A percentile compares a stretch with the other conserved stretches of the same genome.
Conservation (phyloP, 2,113 vertebrate species). For the Acrocephalus arundinaceus region DNA sequence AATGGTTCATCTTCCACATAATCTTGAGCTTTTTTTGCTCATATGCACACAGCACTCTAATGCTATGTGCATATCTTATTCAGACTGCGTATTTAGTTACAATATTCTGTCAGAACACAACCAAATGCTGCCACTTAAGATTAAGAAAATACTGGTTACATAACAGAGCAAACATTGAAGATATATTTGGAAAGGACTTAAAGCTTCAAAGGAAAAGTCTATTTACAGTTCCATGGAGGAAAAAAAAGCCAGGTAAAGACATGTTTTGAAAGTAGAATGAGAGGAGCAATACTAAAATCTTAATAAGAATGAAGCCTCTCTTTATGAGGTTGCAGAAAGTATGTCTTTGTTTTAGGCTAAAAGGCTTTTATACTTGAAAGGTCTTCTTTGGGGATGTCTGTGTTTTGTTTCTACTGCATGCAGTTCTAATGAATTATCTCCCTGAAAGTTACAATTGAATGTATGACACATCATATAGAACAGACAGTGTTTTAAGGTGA, state of each 20-base stretch:
- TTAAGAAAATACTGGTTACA: constrained; percentile 54
- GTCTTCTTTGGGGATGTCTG: background rate
- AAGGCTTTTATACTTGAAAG: background rate
- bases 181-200: constrained; percentile 67
- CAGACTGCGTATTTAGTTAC: background rate
- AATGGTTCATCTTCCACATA: background rate
- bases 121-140: constrained; percentile 28
- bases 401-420: background rate
- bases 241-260: background rate
- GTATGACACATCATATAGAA: background rate
- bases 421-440: background rate
- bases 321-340: background rate
- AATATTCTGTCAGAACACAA: constrained; percentile 26
- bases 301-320: background rate
- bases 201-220: constrained; percentile 58
- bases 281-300: background rate
- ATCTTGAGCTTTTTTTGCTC: background rate
- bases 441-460: background rate
- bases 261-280: background rate
- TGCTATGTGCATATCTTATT: background rate
- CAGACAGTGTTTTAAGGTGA: background rate
- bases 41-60: background rate
- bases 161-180: constrained; percentile 54
- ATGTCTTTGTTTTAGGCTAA: background rate
- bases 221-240: background rate